Evolutionary conservation across 1,140 invertebrate species (phyloP), one percentile per base, ranked within the genome.

Genomic region (Pogonognathellus flavescens): DNA sequence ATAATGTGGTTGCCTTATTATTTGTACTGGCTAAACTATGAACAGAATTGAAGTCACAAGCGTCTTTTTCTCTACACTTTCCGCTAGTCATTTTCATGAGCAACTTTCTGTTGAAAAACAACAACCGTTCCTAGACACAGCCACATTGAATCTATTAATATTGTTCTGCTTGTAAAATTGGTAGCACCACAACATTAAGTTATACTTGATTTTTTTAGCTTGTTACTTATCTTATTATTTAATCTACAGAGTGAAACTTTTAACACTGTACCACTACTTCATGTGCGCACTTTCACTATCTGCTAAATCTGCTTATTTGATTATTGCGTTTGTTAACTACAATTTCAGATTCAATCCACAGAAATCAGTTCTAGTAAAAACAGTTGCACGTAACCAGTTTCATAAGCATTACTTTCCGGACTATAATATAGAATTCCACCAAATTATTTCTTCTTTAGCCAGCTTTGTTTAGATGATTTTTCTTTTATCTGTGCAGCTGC

Each of bases 61-160:
- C 20, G 22, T 25, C 22, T 66, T 20, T 66, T 25, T 20, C 22
- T 25, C 22, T 66, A 25, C 14, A 66, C 62, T 25, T 20, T 66
- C 62, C 25, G 62, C 25, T 66, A 66, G 62, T 66, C 62, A 66
- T 66, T 66, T 66, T 66, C 62, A 66, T 25, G 62, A 66, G 62
- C 25, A 66, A 25, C 62, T 25, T 25, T 25, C 22, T 25, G 62
- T 22, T 18, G 22, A 25, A 66, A 14, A 25, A 66, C 62, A 25
- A 66, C 13, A 20, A 25, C 25, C 62, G 25, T 66, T 66, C 62
- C 62, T 66, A 10, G 5, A 25, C 62, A 66, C 62, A 66, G 25
- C 62, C 62, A 66, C 62, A 66, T 66, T 25, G 62, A 66, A 25
- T 66, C 14, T 25, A 20, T 66, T 11, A 55, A 55, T 55, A 11